phyloP scores from a whole-genome alignment of 1,140 invertebrate species.

The Drosophila mauritiana region DNA sequence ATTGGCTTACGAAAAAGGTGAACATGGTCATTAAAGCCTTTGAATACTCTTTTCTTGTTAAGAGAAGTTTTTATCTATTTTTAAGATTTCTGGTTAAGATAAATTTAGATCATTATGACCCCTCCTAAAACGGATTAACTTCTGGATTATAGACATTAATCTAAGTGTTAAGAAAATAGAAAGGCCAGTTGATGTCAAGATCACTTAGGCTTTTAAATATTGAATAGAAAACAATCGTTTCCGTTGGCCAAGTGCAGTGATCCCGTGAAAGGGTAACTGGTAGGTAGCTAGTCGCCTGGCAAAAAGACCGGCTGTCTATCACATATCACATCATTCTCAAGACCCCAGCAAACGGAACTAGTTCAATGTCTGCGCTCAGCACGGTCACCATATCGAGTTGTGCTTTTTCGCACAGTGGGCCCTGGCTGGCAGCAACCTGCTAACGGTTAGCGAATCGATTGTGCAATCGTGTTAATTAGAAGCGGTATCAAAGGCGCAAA shows the following conservation, averaged over 20 bases:
- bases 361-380: slow-evolving; percentile 60
- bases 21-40: background rate
- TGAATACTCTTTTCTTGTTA: slow-evolving; percentile 1
- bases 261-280: background rate
- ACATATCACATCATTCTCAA: slow-evolving; percentile 4
- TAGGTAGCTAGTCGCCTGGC: slow-evolving; percentile 18
- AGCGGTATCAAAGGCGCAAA: slow-evolving; percentile 13
- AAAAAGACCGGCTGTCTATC: slow-evolving; percentile 27
- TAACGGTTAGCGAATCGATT: background rate
- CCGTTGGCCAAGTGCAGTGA: background rate
- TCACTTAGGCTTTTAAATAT: no score
- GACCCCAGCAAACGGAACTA: slow-evolving; percentile 62
- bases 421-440: background rate
- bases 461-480: slow-evolving; percentile 26
- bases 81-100: no score
- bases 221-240: no score
- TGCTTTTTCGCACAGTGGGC: slow-evolving; percentile 25
- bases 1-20: slow-evolving; percentile 51
- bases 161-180: no score
- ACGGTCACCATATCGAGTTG: slow-evolving; percentile 27
- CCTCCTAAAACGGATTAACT: no score
- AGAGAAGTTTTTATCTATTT: background rate
- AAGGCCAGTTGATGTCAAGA: no score
- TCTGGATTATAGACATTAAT: no score
- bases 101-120: no score